Conservation (phyloP, 2,888 invertebrate species). For the Stenurella melanura region DNA sequence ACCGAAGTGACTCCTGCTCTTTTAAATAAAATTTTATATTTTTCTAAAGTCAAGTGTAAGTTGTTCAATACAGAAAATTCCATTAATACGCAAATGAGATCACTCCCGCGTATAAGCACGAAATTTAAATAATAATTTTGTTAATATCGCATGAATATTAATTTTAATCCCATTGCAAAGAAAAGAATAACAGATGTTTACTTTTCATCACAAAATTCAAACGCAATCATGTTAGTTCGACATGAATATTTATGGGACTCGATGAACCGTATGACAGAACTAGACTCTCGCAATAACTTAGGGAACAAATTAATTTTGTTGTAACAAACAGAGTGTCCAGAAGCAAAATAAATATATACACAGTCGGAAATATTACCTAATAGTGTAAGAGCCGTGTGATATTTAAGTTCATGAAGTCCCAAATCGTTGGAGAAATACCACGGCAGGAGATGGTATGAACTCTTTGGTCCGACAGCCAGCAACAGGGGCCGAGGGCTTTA, state of each 20-base stretch:
- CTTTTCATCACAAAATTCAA: constrained; percentile 39
- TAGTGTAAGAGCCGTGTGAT: no score
- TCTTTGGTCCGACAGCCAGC: no score
- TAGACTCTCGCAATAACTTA: not conserved
- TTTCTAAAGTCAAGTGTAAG: not conserved
- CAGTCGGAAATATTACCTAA: no score
- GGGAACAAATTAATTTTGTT: not conserved
- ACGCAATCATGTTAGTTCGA: constrained; percentile 1
- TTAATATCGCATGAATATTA: constrained; percentile 34
- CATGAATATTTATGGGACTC: constrained; percentile 28
- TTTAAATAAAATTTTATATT: not conserved
- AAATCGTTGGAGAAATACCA: no score
- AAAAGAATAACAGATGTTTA: constrained; percentile 35
- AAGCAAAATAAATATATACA: no score
- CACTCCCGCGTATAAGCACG: constrained; percentile 12
- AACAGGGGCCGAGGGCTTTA: no score
- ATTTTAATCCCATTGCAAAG: constrained; percentile 27
- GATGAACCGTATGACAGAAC: not conserved
- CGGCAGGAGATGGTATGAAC: no score
- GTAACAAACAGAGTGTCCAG: no score
- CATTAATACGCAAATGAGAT: constrained; percentile 25
- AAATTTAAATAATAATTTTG: constrained; percentile 19
- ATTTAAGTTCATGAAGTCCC: no score
- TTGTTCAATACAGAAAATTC: constrained; percentile 12
- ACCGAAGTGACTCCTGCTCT: not conserved